Conservation (phyloP, 2,797 vertebrate species). For the Gallinago stenura region DNA sequence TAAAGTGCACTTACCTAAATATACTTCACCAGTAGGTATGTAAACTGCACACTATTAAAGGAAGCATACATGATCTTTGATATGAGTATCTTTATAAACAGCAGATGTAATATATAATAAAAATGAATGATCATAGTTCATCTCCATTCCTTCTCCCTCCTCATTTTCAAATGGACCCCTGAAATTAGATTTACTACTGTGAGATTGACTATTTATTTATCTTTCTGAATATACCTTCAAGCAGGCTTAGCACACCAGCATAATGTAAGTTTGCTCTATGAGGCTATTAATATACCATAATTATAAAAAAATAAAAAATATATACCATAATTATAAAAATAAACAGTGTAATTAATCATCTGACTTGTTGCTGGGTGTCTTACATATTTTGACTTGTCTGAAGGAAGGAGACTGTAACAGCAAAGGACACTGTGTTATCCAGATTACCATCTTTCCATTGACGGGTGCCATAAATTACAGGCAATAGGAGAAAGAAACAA, state of each 20-base stretch:
- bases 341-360: background rate
- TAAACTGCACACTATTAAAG: background rate
- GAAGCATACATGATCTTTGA: background rate
- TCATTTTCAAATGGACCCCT: background rate
- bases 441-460: background rate
- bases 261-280: background rate
- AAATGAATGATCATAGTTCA: background rate
- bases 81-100: background rate
- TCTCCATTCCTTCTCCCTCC: background rate
- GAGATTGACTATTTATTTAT: background rate
- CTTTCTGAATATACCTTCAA: background rate
- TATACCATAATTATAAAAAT: background rate
- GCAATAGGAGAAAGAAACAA: background rate
- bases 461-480: background rate
- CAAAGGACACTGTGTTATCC: background rate
- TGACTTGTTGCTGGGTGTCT: background rate
- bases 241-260: background rate
- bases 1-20: background rate
- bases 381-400: background rate
- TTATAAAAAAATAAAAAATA: background rate
- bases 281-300: background rate
- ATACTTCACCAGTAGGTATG: background rate
- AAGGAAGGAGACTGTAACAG: background rate
- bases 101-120: background rate
- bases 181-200: background rate